Conservation (phyloP, 2,113 vertebrate species). For the Gymnorhina tibicen region DNA sequence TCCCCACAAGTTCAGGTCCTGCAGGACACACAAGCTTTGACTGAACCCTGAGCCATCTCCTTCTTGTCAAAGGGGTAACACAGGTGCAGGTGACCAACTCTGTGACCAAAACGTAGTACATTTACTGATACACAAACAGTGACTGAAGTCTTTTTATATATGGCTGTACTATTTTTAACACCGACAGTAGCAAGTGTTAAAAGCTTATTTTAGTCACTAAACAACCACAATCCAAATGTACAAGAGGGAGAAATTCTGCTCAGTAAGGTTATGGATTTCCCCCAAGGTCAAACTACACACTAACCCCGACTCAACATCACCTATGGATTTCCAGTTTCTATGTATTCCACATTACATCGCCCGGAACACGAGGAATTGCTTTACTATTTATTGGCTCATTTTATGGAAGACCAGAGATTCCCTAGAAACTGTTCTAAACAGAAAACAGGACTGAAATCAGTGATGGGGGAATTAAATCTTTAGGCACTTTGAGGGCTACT, state of each 20-base stretch:
- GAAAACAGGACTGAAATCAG: slow-evolving; percentile 57
- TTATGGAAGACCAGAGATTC: slow-evolving; percentile 71
- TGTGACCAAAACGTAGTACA: neutral
- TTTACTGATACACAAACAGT: neutral
- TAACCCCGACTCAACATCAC: neutral
- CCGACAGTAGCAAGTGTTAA: neutral
- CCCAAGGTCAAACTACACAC: neutral
- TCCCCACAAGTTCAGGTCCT: neutral
- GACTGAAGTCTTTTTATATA: neutral
- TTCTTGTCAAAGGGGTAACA: neutral
- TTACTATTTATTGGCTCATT: slow-evolving; percentile 26
- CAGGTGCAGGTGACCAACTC: neutral
- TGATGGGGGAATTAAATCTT: slow-evolving; percentile 53
- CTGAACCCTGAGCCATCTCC: neutral
- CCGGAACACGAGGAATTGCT: slow-evolving; percentile 8
- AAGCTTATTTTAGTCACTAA: neutral
- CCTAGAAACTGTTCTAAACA: slow-evolving; percentile 51
- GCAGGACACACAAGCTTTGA: neutral
- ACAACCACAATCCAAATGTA: neutral
- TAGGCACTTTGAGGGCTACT: slow-evolving; percentile 74
- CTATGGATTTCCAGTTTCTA: neutral
- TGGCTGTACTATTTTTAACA: neutral
- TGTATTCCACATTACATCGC: neutral
- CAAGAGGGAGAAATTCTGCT: neutral
- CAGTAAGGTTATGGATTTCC: neutral